These are phyloP conservation scores for Octonoba sinensis DNA, from an alignment of 2,888 invertebrate genomes.

Conservation along the genomic window DNA sequence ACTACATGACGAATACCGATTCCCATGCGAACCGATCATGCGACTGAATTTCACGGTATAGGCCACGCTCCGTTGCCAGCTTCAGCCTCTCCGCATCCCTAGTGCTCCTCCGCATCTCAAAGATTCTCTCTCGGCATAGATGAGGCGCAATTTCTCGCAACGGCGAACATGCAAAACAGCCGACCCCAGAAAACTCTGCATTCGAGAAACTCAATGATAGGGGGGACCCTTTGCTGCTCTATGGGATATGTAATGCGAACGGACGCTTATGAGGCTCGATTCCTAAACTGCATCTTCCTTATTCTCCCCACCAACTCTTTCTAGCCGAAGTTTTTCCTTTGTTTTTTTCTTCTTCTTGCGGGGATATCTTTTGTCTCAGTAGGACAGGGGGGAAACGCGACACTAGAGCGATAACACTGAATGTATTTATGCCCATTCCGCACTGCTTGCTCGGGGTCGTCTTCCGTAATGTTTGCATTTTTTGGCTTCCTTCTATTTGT, in stretches of 20 bases:
- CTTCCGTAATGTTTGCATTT: constrained; percentile 30
- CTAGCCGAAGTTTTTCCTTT: not conserved
- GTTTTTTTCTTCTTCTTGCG: not conserved
- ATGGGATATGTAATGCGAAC: constrained; percentile 59
- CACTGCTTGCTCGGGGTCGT: constrained; percentile 50
- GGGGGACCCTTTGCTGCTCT: constrained; percentile 35
- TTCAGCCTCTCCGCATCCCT: constrained; percentile 35
- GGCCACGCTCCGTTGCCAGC: constrained; percentile 47
- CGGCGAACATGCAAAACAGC: constrained; percentile 60
- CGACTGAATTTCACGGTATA: constrained; percentile 57
- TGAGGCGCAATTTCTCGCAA: constrained; percentile 62
- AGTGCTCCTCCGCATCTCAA: constrained; percentile 40
- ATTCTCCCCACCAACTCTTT: not conserved
- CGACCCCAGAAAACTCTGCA: constrained; percentile 26
- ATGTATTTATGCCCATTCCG: constrained; percentile 61
- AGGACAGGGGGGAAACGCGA: constrained; percentile 40
- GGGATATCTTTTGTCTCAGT: constrained; percentile 21
- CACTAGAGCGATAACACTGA: constrained; percentile 48
- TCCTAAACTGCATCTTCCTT: constrained; percentile 36
- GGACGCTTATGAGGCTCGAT: constrained; percentile 59
- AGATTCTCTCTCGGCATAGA: constrained; percentile 38
- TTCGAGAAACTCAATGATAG: constrained; percentile 32
- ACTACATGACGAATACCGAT: constrained; percentile 54
- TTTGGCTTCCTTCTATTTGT: not conserved
- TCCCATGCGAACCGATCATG: constrained; percentile 59